phyloP scores from a whole-genome alignment of 2,888 invertebrate species.

The Elysia crispata region DNA sequence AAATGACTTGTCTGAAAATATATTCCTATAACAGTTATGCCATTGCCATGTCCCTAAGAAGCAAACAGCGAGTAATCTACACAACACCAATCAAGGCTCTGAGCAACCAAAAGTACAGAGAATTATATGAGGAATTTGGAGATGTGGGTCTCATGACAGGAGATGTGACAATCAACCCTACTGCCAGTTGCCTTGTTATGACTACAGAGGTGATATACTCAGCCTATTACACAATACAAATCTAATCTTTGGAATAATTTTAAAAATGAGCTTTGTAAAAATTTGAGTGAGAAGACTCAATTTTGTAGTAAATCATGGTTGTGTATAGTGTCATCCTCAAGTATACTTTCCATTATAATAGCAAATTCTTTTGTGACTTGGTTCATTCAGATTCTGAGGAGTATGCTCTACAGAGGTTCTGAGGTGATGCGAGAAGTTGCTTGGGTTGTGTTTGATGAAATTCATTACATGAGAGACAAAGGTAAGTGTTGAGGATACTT shows the following conservation, averaged over 20 bases:
- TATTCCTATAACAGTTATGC: slow-evolving; percentile 83
- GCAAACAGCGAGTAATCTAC: slow-evolving; percentile 98
- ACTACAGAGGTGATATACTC: slow-evolving; percentile 93
- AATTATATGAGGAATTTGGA: slow-evolving; percentile 96
- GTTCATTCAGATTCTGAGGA: slow-evolving; percentile 89
- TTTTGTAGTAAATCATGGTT: no score
- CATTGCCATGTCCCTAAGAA: slow-evolving; percentile 93
- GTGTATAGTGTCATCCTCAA: no score
- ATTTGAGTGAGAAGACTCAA: no score
- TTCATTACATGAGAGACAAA: slow-evolving; percentile 99
- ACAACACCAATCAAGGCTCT: slow-evolving; percentile 99
- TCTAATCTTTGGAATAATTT: no score
- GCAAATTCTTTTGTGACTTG: no score
- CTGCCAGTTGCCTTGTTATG: slow-evolving; percentile 98
- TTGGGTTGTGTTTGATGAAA: slow-evolving; percentile 99
- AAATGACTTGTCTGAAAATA: no score
- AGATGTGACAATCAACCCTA: slow-evolving; percentile 99
- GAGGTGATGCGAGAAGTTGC: slow-evolving; percentile 99
- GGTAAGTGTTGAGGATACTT: slow-evolving; percentile 66
- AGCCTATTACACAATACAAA: no score
- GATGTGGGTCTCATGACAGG: slow-evolving; percentile 99
- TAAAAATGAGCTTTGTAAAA: no score
- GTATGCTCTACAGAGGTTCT: slow-evolving; percentile 98
- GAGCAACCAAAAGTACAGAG: slow-evolving; percentile 99
- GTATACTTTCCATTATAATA: no score